Base-by-base conservation (phyloP, 2,113 vertebrate species). In the Siphamia tubifer region DNA sequence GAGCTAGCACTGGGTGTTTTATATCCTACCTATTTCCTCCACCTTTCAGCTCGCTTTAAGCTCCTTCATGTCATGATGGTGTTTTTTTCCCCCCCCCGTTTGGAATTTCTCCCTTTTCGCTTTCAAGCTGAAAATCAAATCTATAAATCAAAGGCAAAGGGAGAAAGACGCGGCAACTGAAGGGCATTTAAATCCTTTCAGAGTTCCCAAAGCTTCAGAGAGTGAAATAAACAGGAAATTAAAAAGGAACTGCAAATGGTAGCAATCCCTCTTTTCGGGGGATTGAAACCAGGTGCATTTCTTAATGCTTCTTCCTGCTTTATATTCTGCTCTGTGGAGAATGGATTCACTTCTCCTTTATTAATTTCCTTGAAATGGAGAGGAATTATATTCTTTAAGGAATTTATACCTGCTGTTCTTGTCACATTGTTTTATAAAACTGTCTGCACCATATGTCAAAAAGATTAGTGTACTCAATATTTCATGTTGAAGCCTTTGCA, bases 121-220 rank as follows among this genome's bases (percentile, higher is more conserved):
- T 84, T 79, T 83, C 79, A 85, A 80, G 79, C 68, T 82, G 74
- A 78, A 84, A 89, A 87, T 89, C 80, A 84, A 80, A 88, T 88
- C 83, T 83, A 83, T 89, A 88, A 89, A 90, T 90, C 85, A 85
- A 87, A 90, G 70, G 77, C 72, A 77, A 84, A 83, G 82, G 77
- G 70, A 79, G 65, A 87, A 74, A 84, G 83, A 82, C 82, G 66
- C 25, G 24, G 61, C 54, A 62, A 84, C 40, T 84, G 74, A 85
- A 84, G 74, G 80, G 75, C 84, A 84, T 87, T 89, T 86, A 83
- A 87, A 89, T 87, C 82, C 77, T 84, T 74, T 89, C 68, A 69
- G 58, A 67, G 75, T 79, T 82, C 67, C 69, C 65, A 85, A 68
- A 78, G 77, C 78, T 77, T 84, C 74, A 78, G 74, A 81, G 62